Base-by-base conservation (phyloP, 1,140 invertebrate genomes). In the Drosophila busckii region DNA sequence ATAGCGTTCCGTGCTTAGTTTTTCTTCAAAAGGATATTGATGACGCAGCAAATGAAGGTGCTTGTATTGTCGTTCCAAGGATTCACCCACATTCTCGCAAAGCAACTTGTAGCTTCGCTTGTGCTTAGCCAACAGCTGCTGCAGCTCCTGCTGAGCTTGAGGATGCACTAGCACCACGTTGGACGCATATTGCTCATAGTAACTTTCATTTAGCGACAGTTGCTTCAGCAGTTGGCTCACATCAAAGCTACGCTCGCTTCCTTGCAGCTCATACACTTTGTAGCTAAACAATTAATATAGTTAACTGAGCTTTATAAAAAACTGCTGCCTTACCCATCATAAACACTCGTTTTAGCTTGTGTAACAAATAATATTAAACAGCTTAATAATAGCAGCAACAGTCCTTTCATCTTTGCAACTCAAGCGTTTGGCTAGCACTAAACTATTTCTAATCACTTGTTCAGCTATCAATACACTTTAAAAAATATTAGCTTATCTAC, bases 1-100 rank as follows among this genome's bases (percentile, higher is more conserved):
- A 8, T 61, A 84, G 1, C 78, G 52, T 25, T 84, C 82, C 1
- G 67, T 84, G 17, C 78, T 40, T 50, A 80, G 17, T 4, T 37
- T 46, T 19, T 69, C 80, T 2, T 59, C 40, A 19, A 58, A 70
- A 10, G 73, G 66, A 17, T 44, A 58, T 62, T 19, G 34, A 4
- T 49, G 17, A 0, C 66, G 58, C n/a, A 70, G 20, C 44, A 44
- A 44, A 2, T 41, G 60, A 53, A 80, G 49, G 7, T 2, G 37
- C 6, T 31, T 52, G 7, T 69, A 78, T 4, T 78, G 25, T 0
- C 32, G 37, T 0, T 45, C 35, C 4, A 83, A 23, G 1, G 70
- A 69, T 0, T 38, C 16, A 1, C 78, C 78, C 17, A 84, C 58
- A 55, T 84, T 52, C 0, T 34, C n/a, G 34, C 78, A 58, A 8